Conservation (phyloP, 1,140 invertebrate species). For the Prorops nasuta region DNA sequence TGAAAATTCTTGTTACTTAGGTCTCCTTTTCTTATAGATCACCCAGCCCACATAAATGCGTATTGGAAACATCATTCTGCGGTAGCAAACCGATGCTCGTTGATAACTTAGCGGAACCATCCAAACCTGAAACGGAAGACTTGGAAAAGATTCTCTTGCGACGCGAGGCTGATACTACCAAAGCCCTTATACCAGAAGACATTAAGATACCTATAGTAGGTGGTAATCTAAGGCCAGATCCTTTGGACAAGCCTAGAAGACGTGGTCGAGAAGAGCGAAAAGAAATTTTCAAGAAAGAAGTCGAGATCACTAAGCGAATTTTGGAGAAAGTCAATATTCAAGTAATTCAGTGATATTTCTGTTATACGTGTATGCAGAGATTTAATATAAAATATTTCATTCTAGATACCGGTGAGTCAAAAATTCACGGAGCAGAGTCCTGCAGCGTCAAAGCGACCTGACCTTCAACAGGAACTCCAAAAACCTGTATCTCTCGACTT, state of each 20-base stretch:
- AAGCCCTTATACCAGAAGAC: conserved; percentile 50
- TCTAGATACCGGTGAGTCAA: conserved; percentile 32
- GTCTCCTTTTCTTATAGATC: conserved; percentile 65
- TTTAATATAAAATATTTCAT: too few relatives aligned
- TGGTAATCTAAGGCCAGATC: conserved; percentile 50
- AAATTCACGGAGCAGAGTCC: conserved; percentile 3
- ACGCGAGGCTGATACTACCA: conserved; percentile 52
- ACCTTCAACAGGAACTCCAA: conserved; percentile 35
- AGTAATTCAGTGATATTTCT: conserved; percentile 32
- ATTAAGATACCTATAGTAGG: conserved; percentile 50
- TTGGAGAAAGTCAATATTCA: conserved; percentile 53
- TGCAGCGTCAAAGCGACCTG: conserved; percentile 12
- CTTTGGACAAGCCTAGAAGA: conserved; percentile 47
- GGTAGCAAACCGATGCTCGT: conserved; percentile 67
- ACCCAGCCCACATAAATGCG: conserved; percentile 83
- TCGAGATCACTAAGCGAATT: conserved; percentile 55
- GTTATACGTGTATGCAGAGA: too few relatives aligned
- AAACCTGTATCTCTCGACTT: conserved; percentile 48
- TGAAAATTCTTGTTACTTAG: conserved; percentile 2
- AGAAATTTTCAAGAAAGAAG: conserved; percentile 53
- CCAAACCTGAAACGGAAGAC: conserved; percentile 59
- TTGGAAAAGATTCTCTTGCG: conserved; percentile 67
- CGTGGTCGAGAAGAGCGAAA: conserved; percentile 51
- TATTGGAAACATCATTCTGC: conserved; percentile 86
- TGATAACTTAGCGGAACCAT: conserved; percentile 46